phyloP scores from a whole-genome alignment of 2,888 invertebrate species.

The Trachelus iudaicus region DNA sequence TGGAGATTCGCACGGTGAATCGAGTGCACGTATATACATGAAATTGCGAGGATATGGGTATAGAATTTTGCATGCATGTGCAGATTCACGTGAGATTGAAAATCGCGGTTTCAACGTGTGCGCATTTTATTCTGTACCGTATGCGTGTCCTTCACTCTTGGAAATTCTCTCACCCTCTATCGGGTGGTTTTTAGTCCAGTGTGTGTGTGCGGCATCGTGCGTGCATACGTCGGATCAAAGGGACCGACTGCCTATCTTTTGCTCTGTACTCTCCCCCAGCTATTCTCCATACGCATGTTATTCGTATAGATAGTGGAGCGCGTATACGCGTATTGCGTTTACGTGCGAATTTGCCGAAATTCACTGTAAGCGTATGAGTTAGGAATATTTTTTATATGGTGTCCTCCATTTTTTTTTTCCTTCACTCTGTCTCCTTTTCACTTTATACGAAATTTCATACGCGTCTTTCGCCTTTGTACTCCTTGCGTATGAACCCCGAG shows the following conservation, averaged over 20 bases:
- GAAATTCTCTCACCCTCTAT: constrained; percentile 21
- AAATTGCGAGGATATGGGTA: background rate
- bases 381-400: constrained; percentile 9
- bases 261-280: constrained; percentile 26
- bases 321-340: background rate
- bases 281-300: constrained; percentile 5
- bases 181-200: background rate
- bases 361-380: constrained; percentile 19
- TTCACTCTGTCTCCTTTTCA: constrained; percentile 1
- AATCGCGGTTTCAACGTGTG: constrained; percentile 21
- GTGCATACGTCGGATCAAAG: constrained; percentile 56
- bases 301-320: background rate
- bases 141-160: constrained; percentile 11
- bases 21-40: background rate
- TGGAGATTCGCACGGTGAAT: background rate
- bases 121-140: constrained; percentile 24
- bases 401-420: constrained; percentile 23
- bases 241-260: constrained; percentile 48
- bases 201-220: background rate
- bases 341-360: background rate
- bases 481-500: background rate
- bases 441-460: background rate
- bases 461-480: background rate
- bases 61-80: background rate
- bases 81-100: background rate